Evolutionary conservation across 2,113 vertebrate species (phyloP), one percentile per base, ranked within the genome.

Genomic region (Mohoua ochrocephala): DNA sequence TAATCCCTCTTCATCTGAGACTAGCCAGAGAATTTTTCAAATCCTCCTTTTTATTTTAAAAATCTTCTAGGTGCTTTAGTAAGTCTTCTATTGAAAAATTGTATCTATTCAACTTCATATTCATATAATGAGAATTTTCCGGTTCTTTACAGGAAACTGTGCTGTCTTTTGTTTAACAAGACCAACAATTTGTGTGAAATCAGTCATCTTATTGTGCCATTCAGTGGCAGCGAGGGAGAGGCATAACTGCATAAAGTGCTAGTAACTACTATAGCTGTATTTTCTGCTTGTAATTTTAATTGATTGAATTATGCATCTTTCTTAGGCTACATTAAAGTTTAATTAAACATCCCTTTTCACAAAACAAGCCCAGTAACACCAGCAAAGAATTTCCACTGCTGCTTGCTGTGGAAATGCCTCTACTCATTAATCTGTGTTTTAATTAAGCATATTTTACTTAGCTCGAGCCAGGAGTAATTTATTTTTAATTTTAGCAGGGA

Each of bases 361-460:
- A 17, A 56, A 71, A 52, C 19, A 23, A 33, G 15, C 9, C 33
- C 19, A 60, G 4, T 59, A 71, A 52, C 27, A 56, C 31, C 45
- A 91, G 21, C n/a, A 94, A 91, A 91, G 63, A 41, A 14, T 92
- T 96, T 93, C 68, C 64, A 83, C 45, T 91, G 45, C 53, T 86
- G 2, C 12, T 88, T 73, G 11, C 26, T 84, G 15, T 60, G 76
- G 39, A 63, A 85, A 59, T 20, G 26, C 56, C 59, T 89, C 70
- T 84, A 35, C 3, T 41, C 54, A 75, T 90, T 94, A 84, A 89
- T 84, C 70, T 33, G 27, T 61, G 60, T 73, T 50, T 61, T 21
- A 39, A 82, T 44, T 15, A 82, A 19, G 12, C 8, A 23, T 45
- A 47, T 13, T 89, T 88, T 76, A 42, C 37, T 26, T 41, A 54